phyloP scores from a whole-genome alignment of 1,140 invertebrate genomes.

The Lasioglossum albipes region DNA sequence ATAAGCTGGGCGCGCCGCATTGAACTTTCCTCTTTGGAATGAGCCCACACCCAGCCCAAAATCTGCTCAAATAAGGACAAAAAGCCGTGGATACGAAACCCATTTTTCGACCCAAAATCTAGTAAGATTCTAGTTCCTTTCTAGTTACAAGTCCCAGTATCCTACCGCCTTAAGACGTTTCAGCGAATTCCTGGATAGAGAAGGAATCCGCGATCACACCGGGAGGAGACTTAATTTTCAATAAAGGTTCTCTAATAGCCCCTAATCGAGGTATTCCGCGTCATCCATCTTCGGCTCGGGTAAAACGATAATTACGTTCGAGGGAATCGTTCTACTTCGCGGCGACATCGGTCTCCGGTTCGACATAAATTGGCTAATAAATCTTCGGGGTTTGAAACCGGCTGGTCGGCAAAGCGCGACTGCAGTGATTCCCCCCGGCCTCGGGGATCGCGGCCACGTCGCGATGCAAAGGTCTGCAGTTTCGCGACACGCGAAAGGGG shows the following conservation, averaged over 20 bases:
- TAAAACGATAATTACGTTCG: constrained; percentile 23
- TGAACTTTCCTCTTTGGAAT: too few relatives aligned
- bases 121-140: too few relatives aligned
- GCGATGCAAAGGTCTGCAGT: constrained; percentile 33
- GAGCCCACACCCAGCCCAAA: too few relatives aligned
- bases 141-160: too few relatives aligned
- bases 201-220: neutral
- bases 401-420: neutral
- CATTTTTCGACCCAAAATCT: too few relatives aligned
- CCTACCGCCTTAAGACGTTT: too few relatives aligned
- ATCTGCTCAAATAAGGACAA: too few relatives aligned
- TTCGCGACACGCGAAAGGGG: neutral
- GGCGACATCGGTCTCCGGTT: constrained; percentile 13
- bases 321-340: constrained; percentile 14
- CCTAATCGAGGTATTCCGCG: constrained; percentile 10
- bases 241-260: neutral
- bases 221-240: neutral
- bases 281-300: neutral
- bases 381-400: neutral
- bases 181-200: too few relatives aligned
- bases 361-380: constrained; percentile 49
- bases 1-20: too few relatives aligned
- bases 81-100: too few relatives aligned
- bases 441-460: constrained; percentile 21
- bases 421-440: constrained; percentile 1